Base-by-base conservation (phyloP, 2,797 vertebrate genomes). In the Poeciliopsis presidionis region DNA sequence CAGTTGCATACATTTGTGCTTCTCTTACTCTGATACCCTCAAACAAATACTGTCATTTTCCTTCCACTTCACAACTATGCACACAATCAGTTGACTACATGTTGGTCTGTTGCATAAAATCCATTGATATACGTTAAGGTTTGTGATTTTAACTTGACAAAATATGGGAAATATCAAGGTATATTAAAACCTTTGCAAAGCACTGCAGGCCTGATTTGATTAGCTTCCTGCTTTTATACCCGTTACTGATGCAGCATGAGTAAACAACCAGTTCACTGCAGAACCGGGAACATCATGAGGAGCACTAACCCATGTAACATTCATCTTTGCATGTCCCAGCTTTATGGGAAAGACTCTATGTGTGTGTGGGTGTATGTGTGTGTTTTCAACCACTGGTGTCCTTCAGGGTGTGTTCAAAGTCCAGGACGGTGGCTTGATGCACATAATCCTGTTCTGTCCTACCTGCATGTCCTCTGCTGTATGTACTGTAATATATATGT, bases 181-280 rank as follows among this genome's bases (percentile, higher is more conserved):
- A 20, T 41, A 14, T 67, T 41, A 41, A 67, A 67, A 25, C 20
- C 20, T 39, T 67, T 30, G 59, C 20, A 41, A 18, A 39, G 8
- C 20, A 12, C 18, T 41, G 20, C 22, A 22, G 36, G 36, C 36
- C 25, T n/a, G 22, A 6, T 69, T 69, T 1, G 11, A n/a, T 39
- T 69, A n/a, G 8, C 20, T 41, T 41, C 63, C 39, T 69, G 9
- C 12, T 25, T 41, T 13, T 69, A 63, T 69, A 25, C 9, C 9
- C 20, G 65, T 25, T 14, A 16, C 22, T 14, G 8, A 39, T 22
- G 36, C 1, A 67, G 30, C 63, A 67, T 67, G 20, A 25, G 63
- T 65, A 11, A 74, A 72, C 81, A 74, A 46, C 80, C 86, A 87
- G 92, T 91, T 89, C 82, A 51, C 84, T 92, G 90, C 89, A 89